These are phyloP conservation scores for Bothrops jararaca DNA, from an alignment of 2,113 vertebrate genomes.

Conservation along the genomic window DNA sequence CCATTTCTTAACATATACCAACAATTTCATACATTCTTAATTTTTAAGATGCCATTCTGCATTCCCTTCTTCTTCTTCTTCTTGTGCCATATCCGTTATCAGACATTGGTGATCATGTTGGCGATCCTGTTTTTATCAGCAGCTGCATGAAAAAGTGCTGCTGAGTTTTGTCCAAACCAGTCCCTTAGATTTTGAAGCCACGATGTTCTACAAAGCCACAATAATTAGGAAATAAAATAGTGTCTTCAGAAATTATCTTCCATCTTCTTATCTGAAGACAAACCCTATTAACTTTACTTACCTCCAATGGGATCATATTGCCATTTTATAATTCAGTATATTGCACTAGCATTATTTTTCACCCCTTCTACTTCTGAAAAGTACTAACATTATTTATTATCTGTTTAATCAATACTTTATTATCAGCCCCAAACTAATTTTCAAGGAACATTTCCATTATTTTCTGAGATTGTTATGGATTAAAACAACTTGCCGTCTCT, in stretches of 20 bases:
- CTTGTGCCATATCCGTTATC: too few relatives aligned
- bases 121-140: too few relatives aligned
- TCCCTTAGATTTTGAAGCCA: too few relatives aligned
- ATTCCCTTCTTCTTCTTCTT: too few relatives aligned
- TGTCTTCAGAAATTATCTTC: background rate
- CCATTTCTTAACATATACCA: background rate
- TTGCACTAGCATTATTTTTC: background rate
- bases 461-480: background rate
- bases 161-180: too few relatives aligned
- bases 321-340: background rate
- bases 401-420: constrained; percentile 5
- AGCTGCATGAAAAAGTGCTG: too few relatives aligned
- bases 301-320: background rate
- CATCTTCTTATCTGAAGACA: background rate
- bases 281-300: background rate
- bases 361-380: background rate
- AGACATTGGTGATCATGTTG: too few relatives aligned
- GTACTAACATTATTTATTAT: background rate
- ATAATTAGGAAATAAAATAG: background rate
- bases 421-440: background rate
- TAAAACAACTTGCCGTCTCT: background rate
- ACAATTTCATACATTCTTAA: too few relatives aligned
- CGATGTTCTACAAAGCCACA: background rate
- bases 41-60: too few relatives aligned
- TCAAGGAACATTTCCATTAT: background rate